These are phyloP conservation scores for Poeciliopsis occidentalis DNA, from an alignment of 2,113 vertebrate genomes.

Conservation along the genomic window DNA sequence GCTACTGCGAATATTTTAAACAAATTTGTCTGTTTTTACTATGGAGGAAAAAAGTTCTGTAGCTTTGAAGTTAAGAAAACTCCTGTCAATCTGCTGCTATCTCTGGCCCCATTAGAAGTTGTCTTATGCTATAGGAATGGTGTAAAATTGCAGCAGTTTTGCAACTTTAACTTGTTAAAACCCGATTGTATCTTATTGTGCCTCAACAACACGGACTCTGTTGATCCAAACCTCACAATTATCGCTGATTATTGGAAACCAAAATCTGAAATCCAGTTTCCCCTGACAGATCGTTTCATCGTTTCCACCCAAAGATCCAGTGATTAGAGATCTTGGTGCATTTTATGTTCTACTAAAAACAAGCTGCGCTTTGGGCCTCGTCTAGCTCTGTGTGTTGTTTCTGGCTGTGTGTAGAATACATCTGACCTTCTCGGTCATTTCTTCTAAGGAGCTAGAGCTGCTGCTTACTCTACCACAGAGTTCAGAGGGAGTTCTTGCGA, in stretches of 20 bases:
- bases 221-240: conserved; percentile 35
- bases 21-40: neutral
- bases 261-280: conserved; percentile 49
- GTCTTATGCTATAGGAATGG: no score
- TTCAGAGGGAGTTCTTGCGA: conserved; percentile 39
- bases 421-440: conserved; percentile 41
- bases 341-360: conserved; percentile 57
- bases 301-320: conserved; percentile 32
- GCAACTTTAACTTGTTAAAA: neutral
- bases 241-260: conserved; percentile 42
- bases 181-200: neutral
- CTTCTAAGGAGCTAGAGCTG: conserved; percentile 27
- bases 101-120: neutral
- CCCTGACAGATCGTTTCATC: conserved; percentile 1
- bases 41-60: neutral
- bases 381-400: conserved; percentile 44
- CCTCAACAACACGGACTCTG: neutral
- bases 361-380: conserved; percentile 41
- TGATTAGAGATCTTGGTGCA: conserved; percentile 29
- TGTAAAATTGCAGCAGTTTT: neutral
- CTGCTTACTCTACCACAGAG: conserved; percentile 35
- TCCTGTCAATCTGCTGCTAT: neutral
- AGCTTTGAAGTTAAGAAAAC: neutral
- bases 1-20: neutral
- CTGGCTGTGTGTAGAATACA: conserved; percentile 51